Percentiles rank a stretch among this genome's conserved stretches.
phyloP scores from a whole-genome alignment of 2,113 vertebrate species.

The Canis aureus region DNA sequence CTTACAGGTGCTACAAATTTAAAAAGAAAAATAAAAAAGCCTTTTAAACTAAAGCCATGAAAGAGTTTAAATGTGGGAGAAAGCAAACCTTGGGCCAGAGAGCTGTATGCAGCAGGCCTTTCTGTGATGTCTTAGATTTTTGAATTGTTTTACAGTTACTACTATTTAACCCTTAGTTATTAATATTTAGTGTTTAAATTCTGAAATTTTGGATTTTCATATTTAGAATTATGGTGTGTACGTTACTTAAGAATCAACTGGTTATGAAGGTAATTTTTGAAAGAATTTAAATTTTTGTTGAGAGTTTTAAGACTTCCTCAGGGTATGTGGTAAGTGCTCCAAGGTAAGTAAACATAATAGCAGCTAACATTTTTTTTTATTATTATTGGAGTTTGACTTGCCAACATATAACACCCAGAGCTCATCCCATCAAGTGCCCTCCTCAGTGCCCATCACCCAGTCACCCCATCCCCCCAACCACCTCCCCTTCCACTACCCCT shows the following conservation, averaged over 20 bases:
- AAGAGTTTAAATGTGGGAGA: not conserved
- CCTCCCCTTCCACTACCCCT: no score
- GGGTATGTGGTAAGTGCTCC: not conserved
- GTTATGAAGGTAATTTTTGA: not conserved
- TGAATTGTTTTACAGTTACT: not conserved
- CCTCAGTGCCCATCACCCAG: no score
- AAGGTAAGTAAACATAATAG: not conserved
- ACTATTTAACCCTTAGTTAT: not conserved
- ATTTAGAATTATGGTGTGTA: not conserved
- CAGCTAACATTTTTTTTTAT: not conserved
- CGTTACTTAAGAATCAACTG: constrained; percentile 30
- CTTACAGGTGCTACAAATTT: not conserved
- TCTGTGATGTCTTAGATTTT: not conserved
- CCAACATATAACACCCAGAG: no score
- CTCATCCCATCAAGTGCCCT: no score
- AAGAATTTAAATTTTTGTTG: not conserved
- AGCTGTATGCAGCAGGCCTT: not conserved
- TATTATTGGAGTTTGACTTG: no score
- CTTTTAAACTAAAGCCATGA: not conserved
- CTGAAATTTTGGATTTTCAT: not conserved
- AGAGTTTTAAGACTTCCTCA: not conserved
- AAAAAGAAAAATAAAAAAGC: constrained; percentile 15
- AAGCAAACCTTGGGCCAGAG: not conserved
- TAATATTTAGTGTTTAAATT: not conserved
- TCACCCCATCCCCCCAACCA: no score